Conservation (phyloP, 2,888 invertebrate genomes). For the Troides helena region DNA sequence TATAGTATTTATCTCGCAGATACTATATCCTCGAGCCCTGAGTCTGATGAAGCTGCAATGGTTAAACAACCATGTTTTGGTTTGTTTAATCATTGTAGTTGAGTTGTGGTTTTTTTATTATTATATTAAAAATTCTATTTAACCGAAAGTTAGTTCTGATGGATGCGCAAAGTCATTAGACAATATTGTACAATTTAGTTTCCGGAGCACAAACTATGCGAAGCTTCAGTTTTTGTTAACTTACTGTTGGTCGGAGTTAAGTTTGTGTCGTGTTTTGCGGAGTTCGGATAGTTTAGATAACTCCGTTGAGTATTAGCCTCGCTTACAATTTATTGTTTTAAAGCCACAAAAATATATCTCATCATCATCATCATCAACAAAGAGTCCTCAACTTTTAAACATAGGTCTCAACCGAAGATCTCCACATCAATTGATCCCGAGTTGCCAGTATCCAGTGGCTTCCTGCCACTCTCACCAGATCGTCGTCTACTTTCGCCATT, state of each 20-base stretch:
- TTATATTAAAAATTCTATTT: neutral
- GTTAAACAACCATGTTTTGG: too few species aligned
- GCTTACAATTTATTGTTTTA: constrained; percentile 18
- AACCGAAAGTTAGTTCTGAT: constrained; percentile 2
- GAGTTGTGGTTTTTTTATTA: neutral
- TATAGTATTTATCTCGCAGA: too few species aligned
- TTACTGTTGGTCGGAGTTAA: constrained; percentile 11
- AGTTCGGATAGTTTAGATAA: constrained; percentile 23
- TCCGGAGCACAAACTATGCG: constrained; percentile 7
- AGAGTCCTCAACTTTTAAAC: too few species aligned
- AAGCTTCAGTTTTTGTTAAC: constrained; percentile 20
- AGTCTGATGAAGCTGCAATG: too few species aligned
- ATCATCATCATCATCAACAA: neutral
- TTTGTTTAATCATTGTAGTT: too few species aligned
- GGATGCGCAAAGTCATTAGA: constrained; percentile 3
- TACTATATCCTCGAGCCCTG: too few species aligned
- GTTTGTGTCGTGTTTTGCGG: constrained; percentile 15
- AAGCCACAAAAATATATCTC: neutral
- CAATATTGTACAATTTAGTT: constrained; percentile 17
- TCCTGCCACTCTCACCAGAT: too few species aligned
- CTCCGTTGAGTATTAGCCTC: constrained; percentile 11
- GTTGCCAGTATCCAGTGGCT: too few species aligned
- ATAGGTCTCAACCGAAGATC: too few species aligned
- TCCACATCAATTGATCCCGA: too few species aligned
- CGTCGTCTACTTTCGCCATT: too few species aligned